Conservation (phyloP, 37 sponge, comb jelly and placozoan species). For the Chondrosia reniformis region DNA sequence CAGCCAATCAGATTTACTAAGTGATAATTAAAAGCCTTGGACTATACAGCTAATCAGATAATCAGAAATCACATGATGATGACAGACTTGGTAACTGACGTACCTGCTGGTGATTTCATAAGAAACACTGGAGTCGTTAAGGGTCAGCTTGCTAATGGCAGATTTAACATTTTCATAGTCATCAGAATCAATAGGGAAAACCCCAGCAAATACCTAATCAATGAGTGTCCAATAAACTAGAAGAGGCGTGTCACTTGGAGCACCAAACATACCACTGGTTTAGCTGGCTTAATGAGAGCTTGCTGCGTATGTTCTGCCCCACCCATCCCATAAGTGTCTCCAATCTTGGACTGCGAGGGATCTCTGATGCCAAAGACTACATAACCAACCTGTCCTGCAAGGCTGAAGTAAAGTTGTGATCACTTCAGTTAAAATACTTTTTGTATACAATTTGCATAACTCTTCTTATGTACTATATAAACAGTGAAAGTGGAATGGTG, state of each 20-base stretch:
- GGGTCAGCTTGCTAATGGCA: constrained; percentile 75
- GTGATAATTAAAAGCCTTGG: no score
- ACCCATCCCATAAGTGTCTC: constrained; percentile 85
- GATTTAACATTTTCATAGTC: constrained; percentile 52
- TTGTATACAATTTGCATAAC: no score
- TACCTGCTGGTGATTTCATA: constrained; percentile 9
- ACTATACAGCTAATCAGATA: no score
- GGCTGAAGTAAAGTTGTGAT: neutral
- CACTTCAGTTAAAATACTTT: neutral
- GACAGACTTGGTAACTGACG: no score
- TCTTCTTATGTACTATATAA: no score
- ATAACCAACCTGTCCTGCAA: constrained; percentile 92
- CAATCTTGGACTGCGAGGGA: constrained; percentile 74
- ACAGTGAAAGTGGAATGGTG: no score
- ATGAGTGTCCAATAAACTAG: neutral
- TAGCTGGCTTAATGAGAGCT: constrained; percentile 71
- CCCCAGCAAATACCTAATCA: constrained; percentile 80
- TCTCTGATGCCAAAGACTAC: constrained; percentile 74
- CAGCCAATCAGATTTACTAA: no score
- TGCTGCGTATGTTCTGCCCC: constrained; percentile 42
- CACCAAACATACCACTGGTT: constrained; percentile 69
- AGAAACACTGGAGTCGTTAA: constrained; percentile 87
- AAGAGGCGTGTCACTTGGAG: neutral
- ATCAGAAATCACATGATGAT: no score
- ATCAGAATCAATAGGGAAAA: constrained; percentile 77